Percentiles rank a stretch among this genome's conserved stretches.
These are phyloP conservation scores for Bombus superbus DNA, from an alignment of 1,140 invertebrate genomes.

Conservation along the genomic window DNA sequence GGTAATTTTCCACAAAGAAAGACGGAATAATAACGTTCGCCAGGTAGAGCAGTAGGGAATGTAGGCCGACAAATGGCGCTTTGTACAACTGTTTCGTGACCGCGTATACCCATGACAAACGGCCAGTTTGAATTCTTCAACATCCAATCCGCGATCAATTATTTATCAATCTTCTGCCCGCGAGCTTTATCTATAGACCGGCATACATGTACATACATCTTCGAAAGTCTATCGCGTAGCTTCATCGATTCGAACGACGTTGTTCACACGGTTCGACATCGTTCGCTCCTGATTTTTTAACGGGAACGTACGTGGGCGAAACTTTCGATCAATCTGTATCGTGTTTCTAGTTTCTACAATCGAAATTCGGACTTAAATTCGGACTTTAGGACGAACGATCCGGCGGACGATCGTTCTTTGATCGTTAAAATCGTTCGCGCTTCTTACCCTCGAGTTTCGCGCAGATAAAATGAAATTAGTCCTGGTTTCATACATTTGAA, in stretches of 20 bases:
- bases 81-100: conserved; percentile 32
- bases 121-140: conserved; percentile 62
- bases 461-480: no score
- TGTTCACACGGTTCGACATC: neutral
- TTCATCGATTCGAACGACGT: neutral
- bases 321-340: no score
- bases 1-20: conserved; percentile 37
- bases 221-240: no score
- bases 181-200: conserved; percentile 46
- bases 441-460: no score
- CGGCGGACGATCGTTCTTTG: no score
- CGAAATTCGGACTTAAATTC: no score
- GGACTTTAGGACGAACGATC: no score
- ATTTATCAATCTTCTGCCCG: conserved; percentile 57
- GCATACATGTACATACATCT: neutral
- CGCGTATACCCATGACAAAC: conserved; percentile 43
- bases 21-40: conserved; percentile 20
- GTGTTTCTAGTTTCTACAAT: no score
- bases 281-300: neutral
- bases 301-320: no score
- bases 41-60: conserved; percentile 27
- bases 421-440: no score
- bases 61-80: conserved; percentile 62
- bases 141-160: conserved; percentile 60
- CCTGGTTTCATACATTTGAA: no score